Evolutionary conservation across 2,797 vertebrate species (phyloP).

Genomic region (Gymnoscopelus braueri): DNA sequence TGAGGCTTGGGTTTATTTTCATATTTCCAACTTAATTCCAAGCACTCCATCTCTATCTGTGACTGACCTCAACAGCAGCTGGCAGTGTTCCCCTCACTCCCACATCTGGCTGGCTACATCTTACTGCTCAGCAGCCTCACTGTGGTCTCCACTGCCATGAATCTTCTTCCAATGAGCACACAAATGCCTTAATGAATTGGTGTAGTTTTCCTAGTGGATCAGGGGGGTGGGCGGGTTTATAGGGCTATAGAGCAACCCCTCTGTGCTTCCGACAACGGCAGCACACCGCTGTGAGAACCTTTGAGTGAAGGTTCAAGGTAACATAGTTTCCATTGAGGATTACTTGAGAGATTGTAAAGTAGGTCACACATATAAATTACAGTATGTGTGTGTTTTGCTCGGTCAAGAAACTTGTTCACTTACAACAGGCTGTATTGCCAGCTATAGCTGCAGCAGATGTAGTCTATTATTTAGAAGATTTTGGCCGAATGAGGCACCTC

Average conservation of each 20-base stretch:
- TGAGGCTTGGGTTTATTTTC: conserved; percentile 8
- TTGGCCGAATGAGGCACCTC: conserved; percentile 37
- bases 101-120: conserved; percentile 60
- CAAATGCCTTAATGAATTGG: conserved; percentile 39
- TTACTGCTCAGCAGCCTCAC: conserved; percentile 46
- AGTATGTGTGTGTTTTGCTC: not conserved
- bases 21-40: not conserved
- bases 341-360: conserved; percentile 31
- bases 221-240: conserved; percentile 25
- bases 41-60: conserved; percentile 25
- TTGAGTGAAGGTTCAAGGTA: conserved; percentile 25
- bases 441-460: conserved; percentile 18
- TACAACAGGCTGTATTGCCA: too few species aligned
- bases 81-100: conserved; percentile 50
- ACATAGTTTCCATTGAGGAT: conserved; percentile 14
- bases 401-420: not conserved
- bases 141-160: conserved; percentile 53
- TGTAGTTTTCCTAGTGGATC: conserved; percentile 11
- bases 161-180: conserved; percentile 43
- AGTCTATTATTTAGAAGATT: conserved; percentile 34
- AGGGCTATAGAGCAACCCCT: conserved; percentile 8
- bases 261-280: conserved; percentile 24
- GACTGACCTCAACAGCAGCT: conserved; percentile 53
- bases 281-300: conserved; percentile 6
- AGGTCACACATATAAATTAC: conserved; percentile 37